These are phyloP conservation scores for Pinctada fucata DNA, from an alignment of 2,888 invertebrate genomes.

Conservation along the genomic window DNA sequence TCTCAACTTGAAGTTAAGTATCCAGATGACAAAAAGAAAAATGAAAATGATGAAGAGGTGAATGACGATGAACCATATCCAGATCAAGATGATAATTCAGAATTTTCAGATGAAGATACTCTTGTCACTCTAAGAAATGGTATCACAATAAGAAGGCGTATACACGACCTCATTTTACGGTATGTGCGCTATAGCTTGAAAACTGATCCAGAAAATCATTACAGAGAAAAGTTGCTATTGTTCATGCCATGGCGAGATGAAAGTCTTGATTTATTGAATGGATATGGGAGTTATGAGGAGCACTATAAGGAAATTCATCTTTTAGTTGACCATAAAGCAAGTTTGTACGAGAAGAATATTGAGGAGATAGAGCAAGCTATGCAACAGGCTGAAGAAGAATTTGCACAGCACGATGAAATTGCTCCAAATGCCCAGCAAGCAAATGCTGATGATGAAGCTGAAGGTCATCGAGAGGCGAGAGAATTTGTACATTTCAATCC, in stretches of 20 bases:
- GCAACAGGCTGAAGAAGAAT: no score
- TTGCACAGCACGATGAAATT: no score
- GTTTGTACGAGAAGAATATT: slow-evolving; percentile 41
- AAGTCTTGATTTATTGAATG: slow-evolving; percentile 31
- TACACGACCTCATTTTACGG: no score
- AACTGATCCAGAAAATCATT: slow-evolving; percentile 41
- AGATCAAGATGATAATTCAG: background rate
- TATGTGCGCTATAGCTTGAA: slow-evolving; percentile 28
- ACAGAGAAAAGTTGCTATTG: slow-evolving; percentile 28
- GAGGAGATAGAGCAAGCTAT: slow-evolving; percentile 39
- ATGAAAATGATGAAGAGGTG: background rate
- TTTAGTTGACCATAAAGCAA: background rate
- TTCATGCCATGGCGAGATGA: slow-evolving; percentile 37
- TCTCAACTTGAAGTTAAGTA: background rate
- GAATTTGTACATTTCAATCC: slow-evolving; percentile 45
- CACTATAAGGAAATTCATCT: no score
- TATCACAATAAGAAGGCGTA: slow-evolving; percentile 31
- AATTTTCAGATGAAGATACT: slow-evolving; percentile 11
- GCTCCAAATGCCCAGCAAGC: no score
- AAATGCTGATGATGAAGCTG: no score
- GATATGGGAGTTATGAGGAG: background rate
- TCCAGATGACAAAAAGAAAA: background rate
- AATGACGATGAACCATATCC: slow-evolving; percentile 2
- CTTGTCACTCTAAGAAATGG: slow-evolving; percentile 37
- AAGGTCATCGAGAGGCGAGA: slow-evolving; percentile 18